These are phyloP conservation scores for Drosophila fuyamai DNA, from an alignment of 1,140 invertebrate genomes.

Conservation along the genomic window DNA sequence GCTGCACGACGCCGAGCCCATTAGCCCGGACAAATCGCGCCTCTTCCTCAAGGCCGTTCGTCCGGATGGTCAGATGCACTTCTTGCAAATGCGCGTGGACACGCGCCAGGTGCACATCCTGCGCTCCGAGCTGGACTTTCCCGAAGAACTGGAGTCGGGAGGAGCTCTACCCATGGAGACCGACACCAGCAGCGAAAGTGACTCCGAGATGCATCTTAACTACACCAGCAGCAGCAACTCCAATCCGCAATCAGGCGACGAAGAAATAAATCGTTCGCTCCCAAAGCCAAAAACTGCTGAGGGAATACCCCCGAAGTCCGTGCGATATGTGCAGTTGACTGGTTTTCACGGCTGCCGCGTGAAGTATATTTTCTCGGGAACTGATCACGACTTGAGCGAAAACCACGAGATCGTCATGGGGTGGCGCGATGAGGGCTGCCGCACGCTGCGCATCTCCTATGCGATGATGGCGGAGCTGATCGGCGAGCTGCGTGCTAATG, in stretches of 20 bases:
- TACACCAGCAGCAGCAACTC: conserved; percentile 1
- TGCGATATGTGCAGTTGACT: conserved; percentile 15
- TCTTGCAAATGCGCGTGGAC: conserved; percentile 31
- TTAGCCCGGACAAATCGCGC: conserved; percentile 13
- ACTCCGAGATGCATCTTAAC: background rate
- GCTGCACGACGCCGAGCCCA: conserved; percentile 31
- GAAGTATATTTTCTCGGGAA: conserved; percentile 27
- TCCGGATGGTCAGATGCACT: conserved; percentile 52
- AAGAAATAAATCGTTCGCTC: background rate
- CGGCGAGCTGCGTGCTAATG: conserved; percentile 38
- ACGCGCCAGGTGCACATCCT: conserved; percentile 25
- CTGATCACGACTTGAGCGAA: conserved; percentile 26
- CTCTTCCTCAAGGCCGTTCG: conserved; percentile 46
- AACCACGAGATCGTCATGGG: conserved; percentile 10
- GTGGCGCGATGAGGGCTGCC: background rate
- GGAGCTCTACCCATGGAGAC: background rate
- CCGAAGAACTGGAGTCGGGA: background rate
- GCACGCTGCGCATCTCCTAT: conserved; percentile 42
- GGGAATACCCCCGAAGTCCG: conserved; percentile 1
- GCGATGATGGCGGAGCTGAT: conserved; percentile 46
- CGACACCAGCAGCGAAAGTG: conserved; percentile 17
- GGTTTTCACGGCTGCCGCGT: conserved; percentile 38
- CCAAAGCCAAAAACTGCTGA: too few relatives aligned
- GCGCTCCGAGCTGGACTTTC: conserved; percentile 33
- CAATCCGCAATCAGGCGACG: background rate